Conservation (phyloP, 2,113 vertebrate species). For the Hippopotamus amphibius region DNA sequence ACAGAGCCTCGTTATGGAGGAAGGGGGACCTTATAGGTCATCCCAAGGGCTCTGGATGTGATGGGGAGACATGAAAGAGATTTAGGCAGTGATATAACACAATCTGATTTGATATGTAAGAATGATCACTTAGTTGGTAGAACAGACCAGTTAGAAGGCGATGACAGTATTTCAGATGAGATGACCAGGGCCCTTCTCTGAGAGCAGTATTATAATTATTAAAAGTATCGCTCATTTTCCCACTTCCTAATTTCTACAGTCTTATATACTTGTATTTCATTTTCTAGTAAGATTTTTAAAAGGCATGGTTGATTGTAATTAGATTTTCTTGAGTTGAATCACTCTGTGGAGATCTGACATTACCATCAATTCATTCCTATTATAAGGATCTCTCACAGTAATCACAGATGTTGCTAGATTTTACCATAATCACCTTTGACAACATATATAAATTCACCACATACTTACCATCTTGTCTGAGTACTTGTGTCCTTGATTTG, state of each 20-base stretch:
- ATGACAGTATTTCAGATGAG: background rate
- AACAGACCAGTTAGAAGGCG: background rate
- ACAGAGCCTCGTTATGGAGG: background rate
- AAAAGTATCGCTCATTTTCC: background rate
- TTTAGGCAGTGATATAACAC: background rate
- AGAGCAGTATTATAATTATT: background rate
- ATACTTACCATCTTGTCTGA: conserved; percentile 93
- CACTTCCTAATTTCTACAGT: background rate
- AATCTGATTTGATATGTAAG: background rate
- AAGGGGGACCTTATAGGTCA: background rate
- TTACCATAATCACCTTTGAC: background rate
- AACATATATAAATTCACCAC: background rate
- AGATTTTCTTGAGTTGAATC: background rate
- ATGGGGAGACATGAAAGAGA: background rate
- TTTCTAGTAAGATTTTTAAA: conserved; percentile 16
- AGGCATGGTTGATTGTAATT: background rate
- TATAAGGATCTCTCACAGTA: conserved; percentile 12
- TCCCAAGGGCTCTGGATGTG: background rate
- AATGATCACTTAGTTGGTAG: background rate
- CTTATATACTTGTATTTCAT: background rate
- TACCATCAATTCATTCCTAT: background rate
- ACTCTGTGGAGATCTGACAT: background rate
- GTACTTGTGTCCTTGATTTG: conserved; percentile 84
- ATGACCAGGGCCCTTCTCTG: background rate
- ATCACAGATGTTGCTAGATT: background rate